Percentiles rank a stretch among this genome's conserved stretches.
Conservation (phyloP, 2,113 vertebrate species). For the Gopherus evgoodei region DNA sequence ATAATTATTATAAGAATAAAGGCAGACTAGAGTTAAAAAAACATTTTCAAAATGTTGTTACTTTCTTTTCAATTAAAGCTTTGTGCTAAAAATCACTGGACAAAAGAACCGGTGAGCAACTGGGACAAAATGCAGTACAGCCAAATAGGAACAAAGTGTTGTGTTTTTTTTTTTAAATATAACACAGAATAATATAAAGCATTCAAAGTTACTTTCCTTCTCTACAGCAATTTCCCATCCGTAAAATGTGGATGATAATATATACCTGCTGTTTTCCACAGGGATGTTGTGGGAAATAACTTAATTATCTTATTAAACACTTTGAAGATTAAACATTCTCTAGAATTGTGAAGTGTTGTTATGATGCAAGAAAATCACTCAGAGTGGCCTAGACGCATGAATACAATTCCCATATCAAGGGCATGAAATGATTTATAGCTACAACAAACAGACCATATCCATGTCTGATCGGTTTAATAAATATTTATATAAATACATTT, state of each 20-base stretch:
- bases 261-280: background rate
- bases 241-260: background rate
- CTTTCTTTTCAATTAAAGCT: background rate
- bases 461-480: background rate
- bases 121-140: background rate
- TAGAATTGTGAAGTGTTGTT: background rate
- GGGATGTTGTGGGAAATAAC: background rate
- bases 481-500: background rate
- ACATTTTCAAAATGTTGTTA: background rate
- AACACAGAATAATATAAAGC: background rate
- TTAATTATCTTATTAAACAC: background rate
- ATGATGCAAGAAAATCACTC: background rate
- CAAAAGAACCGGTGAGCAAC: background rate
- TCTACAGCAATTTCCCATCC: background rate
- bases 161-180: rapidly evolving
- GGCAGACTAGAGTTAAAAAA: background rate
- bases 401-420: background rate
- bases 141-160: background rate
- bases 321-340: background rate
- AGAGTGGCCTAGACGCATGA: background rate
- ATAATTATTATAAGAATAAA: background rate
- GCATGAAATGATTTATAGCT: background rate
- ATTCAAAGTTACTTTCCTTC: background rate
- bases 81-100: background rate
- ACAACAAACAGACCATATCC: background rate